Base-by-base conservation (phyloP, 2,797 vertebrate genomes). In the Acipenser oxyrinchus region DNA sequence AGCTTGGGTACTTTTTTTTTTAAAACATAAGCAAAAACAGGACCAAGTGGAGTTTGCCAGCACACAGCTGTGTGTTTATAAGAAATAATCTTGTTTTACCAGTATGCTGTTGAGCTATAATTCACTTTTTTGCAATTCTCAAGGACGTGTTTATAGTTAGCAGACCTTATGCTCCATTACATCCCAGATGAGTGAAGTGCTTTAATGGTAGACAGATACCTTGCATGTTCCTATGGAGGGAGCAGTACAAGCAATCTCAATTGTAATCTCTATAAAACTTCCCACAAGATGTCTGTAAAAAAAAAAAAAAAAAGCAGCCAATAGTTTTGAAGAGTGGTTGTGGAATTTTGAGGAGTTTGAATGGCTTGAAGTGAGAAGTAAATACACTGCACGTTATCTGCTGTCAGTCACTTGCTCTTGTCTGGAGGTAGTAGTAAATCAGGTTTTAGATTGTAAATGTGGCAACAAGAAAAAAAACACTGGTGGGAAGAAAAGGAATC, bases 191-290 rank as follows among this genome's bases (percentile, higher is more conserved):
- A 81, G 66, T 77, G 76, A 77, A 71, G 73, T 64, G 62, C 73
- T 63, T 71, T 76, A 77, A 81, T 70, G 77, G 77, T 63, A 65
- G 74, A 79, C 79, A 77, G 79, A 81, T 81, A 77, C 75, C 75
- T 18, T 67, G 63, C 55, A 71, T 73, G 67, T 75, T 71, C 73
- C 73, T 68, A 71, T 68, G 75, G 75, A 73, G 71, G 66, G 64
- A 71, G 63, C 62, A 65, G 69, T 71, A 64, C 66, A 67, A 52
- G 67, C 64, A 63, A 59, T 51, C 70, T 68, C 65, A 64, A 58
- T 72, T 71, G 77, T 76, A 64, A 73, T 74, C 59, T 61, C 7
- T 69, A 69, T 63, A 60, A 70, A 64, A 68, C 63, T 63, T 68
- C 71, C 49, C 52, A 57, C 53, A 49, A n/a, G 6, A 62, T 15